phyloP scores from a whole-genome alignment of 2,113 vertebrate species.

The Mesoclemmys tuberculata region DNA sequence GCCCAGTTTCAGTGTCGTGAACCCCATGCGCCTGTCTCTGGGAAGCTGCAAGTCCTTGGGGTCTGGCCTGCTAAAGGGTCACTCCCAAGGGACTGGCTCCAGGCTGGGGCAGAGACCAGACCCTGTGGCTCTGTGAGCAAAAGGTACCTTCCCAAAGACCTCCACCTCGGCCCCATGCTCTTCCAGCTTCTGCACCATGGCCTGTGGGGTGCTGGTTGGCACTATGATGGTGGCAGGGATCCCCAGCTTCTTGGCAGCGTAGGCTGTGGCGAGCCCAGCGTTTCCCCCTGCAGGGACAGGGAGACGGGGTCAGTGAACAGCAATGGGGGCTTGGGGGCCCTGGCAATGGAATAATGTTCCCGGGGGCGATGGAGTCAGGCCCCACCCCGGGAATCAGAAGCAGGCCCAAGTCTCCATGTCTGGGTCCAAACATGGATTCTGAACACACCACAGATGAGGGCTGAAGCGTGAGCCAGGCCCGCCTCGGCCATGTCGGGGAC shows the following conservation, averaged over 20 bases:
- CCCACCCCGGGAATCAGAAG: neutral
- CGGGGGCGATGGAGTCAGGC: neutral
- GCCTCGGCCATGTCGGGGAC: neutral
- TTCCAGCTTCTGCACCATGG: slow-evolving; percentile 79
- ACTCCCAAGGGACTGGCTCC: neutral
- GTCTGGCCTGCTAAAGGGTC: neutral
- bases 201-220: slow-evolving; percentile 76
- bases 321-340: accelerated
- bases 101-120: neutral
- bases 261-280: slow-evolving; percentile 88
- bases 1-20: neutral
- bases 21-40: no score
- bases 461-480: neutral
- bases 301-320: neutral
- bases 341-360: neutral
- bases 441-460: neutral
- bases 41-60: neutral
- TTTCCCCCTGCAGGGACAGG: slow-evolving; percentile 83
- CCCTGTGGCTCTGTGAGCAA: neutral
- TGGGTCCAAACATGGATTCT: neutral
- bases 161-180: slow-evolving; percentile 85
- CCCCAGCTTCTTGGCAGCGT: slow-evolving; percentile 81
- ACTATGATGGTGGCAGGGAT: slow-evolving; percentile 88
- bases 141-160: slow-evolving; percentile 85
- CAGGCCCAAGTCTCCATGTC: neutral